Evolutionary conservation across 1,140 invertebrate species (phyloP).

Genomic region (Telenomus remus): DNA sequence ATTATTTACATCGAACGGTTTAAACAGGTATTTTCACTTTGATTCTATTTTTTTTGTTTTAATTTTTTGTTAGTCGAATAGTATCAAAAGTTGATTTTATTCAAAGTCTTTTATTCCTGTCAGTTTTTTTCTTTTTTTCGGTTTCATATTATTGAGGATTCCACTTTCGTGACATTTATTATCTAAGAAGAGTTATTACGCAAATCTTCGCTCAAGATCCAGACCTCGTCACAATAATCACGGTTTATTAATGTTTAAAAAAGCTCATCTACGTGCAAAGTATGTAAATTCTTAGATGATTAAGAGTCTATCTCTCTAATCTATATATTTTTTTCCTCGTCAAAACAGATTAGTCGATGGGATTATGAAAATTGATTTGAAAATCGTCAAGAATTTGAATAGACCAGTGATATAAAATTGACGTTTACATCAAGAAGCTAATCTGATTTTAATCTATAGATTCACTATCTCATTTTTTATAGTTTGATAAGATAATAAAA

Average conservation of each 20-base stretch:
- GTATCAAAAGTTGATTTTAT: constrained; percentile 35
- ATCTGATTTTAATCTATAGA: no score
- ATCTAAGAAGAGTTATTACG: constrained; percentile 43
- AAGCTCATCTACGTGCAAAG: constrained; percentile 30
- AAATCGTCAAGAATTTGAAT: no score
- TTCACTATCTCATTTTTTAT: no score
- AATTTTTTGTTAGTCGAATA: no score
- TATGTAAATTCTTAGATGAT: constrained; percentile 31
- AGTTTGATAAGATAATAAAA: no score
- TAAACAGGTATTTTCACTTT: no score
- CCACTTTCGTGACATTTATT: constrained; percentile 39
- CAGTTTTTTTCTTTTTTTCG: constrained; percentile 3
- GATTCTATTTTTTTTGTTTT: no score
- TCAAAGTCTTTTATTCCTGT: constrained; percentile 25
- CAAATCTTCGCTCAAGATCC: constrained; percentile 48
- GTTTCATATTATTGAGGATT: constrained; percentile 16
- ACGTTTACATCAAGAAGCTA: no score
- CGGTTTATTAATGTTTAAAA: constrained; percentile 49
- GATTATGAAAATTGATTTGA: no score
- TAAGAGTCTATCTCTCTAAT: neutral
- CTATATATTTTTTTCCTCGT: neutral
- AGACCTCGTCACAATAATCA: constrained; percentile 52
- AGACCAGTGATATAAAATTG: no score
- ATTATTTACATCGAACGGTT: no score
- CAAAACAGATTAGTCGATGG: no score